phyloP scores from a whole-genome alignment of 2,888 invertebrate genomes.

The Nomada lathburiana region DNA sequence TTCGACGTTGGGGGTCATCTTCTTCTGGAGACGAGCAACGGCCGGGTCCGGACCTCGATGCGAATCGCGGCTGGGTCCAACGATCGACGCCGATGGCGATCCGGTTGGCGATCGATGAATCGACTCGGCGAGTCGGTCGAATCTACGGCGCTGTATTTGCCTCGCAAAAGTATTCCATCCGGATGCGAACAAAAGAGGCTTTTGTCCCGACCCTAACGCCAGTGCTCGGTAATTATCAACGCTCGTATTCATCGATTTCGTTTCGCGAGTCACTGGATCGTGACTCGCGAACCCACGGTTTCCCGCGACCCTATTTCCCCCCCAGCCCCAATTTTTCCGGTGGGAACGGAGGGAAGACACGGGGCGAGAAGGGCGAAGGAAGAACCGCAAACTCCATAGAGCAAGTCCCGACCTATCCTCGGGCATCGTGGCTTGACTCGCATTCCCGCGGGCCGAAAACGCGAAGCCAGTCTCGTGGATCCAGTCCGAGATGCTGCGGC shows the following conservation, averaged over 20 bases:
- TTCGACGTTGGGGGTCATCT: too few species aligned
- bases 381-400: constrained; percentile 61
- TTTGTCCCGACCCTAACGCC: constrained; percentile 54
- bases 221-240: constrained; percentile 61
- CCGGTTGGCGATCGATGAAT: constrained; percentile 34
- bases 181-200: constrained; percentile 54
- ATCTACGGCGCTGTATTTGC: constrained; percentile 46
- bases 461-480: constrained; percentile 72
- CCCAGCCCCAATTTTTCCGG: background rate
- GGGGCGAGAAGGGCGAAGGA: constrained; percentile 21
- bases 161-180: constrained; percentile 50
- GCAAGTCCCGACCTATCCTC: constrained; percentile 80
- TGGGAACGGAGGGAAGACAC: constrained; percentile 11
- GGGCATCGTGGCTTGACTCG: constrained; percentile 69
- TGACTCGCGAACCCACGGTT: constrained; percentile 30
- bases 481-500: constrained; percentile 61
- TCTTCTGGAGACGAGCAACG: background rate
- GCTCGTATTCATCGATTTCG: constrained; percentile 63
- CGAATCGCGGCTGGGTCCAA: constrained; percentile 21
- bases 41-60: background rate
- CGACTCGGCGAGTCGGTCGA: background rate
- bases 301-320: background rate
- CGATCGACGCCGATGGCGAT: constrained; percentile 40
- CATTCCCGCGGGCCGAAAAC: constrained; percentile 82
- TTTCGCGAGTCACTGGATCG: constrained; percentile 56